These are phyloP conservation scores for Mirounga angustirostris DNA, from an alignment of 2,113 vertebrate genomes.

Conservation along the genomic window DNA sequence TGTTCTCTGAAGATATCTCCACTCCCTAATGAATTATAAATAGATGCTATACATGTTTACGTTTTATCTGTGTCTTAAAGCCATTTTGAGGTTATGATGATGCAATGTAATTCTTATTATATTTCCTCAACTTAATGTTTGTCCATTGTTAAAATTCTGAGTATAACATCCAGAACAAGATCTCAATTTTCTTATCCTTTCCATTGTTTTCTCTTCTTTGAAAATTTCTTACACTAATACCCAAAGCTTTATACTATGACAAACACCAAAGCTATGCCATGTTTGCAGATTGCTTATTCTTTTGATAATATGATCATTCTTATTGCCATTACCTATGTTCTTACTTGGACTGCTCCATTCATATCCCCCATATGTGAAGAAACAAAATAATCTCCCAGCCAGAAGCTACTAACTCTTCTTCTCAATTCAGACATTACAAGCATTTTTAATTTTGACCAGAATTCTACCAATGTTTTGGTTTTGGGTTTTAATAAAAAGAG, in stretches of 20 bases:
- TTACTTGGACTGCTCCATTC: neutral
- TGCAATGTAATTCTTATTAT: neutral
- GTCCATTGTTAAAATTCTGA: neutral
- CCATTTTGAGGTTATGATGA: neutral
- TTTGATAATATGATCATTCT: neutral
- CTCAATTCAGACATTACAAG: neutral
- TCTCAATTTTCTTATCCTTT: neutral
- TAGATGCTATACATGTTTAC: neutral
- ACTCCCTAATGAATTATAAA: neutral
- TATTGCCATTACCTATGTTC: neutral
- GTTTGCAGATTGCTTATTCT: neutral
- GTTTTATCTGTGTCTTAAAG: neutral
- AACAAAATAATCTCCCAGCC: neutral
- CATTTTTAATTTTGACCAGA: neutral
- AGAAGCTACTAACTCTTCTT: neutral
- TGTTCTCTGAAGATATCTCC: neutral
- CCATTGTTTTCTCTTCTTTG: neutral
- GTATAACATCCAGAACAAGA: neutral
- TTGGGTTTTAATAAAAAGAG: neutral
- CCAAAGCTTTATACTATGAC: neutral
- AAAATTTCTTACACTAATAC: neutral
- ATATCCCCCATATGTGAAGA: neutral
- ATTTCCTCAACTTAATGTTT: neutral
- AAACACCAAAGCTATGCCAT: neutral
- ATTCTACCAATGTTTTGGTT: neutral